These are phyloP conservation scores for Oxyscelio sp. DNA, from an alignment of 2,888 invertebrate species.

Conservation along the genomic window DNA sequence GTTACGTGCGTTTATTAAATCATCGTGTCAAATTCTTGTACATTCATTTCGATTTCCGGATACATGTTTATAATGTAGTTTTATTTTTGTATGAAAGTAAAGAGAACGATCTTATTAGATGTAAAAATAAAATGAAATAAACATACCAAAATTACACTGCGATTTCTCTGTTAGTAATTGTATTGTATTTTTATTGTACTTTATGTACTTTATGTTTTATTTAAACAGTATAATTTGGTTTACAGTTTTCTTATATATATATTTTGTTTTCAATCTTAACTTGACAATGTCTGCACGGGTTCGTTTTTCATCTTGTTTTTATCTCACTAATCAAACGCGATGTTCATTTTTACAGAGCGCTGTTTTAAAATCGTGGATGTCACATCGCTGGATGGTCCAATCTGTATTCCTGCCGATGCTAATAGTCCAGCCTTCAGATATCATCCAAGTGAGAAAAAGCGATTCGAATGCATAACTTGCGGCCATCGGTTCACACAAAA, in stretches of 20 bases:
- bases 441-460: conserved; percentile 80
- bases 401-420: conserved; percentile 19
- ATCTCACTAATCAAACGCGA: conserved; percentile 62
- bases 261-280: background rate
- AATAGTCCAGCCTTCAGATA: conserved; percentile 72
- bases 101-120: background rate
- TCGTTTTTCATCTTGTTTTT: background rate
- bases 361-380: conserved; percentile 63
- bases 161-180: conserved; percentile 16
- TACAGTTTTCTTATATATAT: background rate
- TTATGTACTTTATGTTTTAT: background rate
- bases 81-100: conserved; percentile 43
- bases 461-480: conserved; percentile 84
- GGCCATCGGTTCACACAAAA: conserved; percentile 84
- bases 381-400: conserved; percentile 15
- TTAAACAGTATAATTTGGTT: background rate
- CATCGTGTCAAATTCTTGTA: conserved; percentile 8
- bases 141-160: conserved; percentile 27
- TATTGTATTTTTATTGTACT: background rate
- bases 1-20: background rate
- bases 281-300: conserved; percentile 53
- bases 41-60: conserved; percentile 4
- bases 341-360: conserved; percentile 76
- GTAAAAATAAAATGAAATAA: conserved; percentile 45
- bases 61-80: conserved; percentile 19